Percentiles rank a stretch among this genome's conserved stretches.
Evolutionary conservation across 2,797 vertebrate genomes (phyloP).

Genomic region (Bradypus variegatus): DNA sequence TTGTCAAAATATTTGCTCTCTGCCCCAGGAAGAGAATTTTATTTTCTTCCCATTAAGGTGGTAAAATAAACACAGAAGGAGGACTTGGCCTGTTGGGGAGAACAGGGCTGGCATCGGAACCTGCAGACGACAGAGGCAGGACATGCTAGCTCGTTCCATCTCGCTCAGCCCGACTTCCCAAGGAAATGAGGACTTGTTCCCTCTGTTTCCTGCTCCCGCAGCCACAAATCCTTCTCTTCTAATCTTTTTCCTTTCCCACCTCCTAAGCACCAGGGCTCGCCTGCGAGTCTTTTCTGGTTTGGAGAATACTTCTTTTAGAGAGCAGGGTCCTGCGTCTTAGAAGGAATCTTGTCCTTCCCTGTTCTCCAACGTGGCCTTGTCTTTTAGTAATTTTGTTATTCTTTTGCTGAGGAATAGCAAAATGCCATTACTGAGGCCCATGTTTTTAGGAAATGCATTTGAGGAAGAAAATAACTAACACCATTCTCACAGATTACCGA

Average conservation of each 20-base stretch:
- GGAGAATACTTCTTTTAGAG: background rate
- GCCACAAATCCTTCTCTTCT: too few relatives aligned
- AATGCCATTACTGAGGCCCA: background rate
- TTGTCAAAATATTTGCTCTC: constrained; percentile 39
- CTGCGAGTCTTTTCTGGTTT: background rate
- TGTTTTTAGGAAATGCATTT: background rate
- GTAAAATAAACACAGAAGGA: constrained; percentile 66
- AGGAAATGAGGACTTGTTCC: fast-evolving
- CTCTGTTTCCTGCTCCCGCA: background rate
- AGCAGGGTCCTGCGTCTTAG: background rate
- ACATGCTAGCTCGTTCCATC: too few relatives aligned
- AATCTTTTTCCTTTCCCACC: fast-evolving
- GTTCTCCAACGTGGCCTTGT: background rate
- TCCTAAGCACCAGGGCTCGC: background rate
- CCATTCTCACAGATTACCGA: background rate
- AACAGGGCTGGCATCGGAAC: too few relatives aligned
- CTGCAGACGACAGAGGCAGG: too few relatives aligned
- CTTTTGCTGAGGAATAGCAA: background rate
- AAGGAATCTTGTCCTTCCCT: background rate
- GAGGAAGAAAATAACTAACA: background rate
- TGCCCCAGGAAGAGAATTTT: constrained; percentile 61
- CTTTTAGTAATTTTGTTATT: background rate
- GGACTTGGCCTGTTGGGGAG: background rate
- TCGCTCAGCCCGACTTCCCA: too few relatives aligned
- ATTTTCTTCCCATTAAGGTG: constrained; percentile 44